Base-by-base conservation (phyloP, 2,888 invertebrate genomes). In the Salpingus planirostris region DNA sequence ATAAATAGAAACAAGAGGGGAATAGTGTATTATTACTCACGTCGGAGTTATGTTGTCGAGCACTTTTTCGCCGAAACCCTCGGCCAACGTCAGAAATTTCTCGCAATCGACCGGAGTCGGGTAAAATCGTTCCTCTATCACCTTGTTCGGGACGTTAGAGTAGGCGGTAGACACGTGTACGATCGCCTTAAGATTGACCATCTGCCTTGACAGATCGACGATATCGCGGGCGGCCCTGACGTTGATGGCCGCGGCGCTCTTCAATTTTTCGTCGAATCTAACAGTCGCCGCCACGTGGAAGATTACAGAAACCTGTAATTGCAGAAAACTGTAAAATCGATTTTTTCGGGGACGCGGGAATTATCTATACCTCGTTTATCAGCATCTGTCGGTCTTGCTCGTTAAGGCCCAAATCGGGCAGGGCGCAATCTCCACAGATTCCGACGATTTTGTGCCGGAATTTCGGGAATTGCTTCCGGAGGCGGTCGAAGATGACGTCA, bases 211-310 rank as follows among this genome's bases (percentile, higher is more conserved):
- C 11, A 88, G 62, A 21, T 69, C 59, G 25, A 85, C 60, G 41
- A 85, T 64, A 42, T 80, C 74, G 39, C 73, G 70, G 1, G 80
- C 77, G 13, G 79, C 80, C 24, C 74, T 66, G 1, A 87, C 76
- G 61, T 87, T 87, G 59, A 85, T 80, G 38, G 78, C 74, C 24
- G 80, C 72, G 1, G 86, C 81, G 3, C 74, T 61, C 64, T 77
- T 78, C 8, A 87, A 65, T 41, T 77, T 78, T 57, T 87, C 86
- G 57, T 85, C 82, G 56, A 87, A 87, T 31, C 70, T 59, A 1
- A 74, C 70, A 1, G 73, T 74, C 0, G 74, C 74, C 1, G 74
- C 74, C 33, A 70, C 68, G 44, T 75, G 73, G 44, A 74, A 73
- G 2, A 75, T 69, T 27, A 74, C 61, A 31, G 64, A 55, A 2